Base-by-base conservation (phyloP, 1,140 invertebrate species). In the Hylaeus volcanicus region DNA sequence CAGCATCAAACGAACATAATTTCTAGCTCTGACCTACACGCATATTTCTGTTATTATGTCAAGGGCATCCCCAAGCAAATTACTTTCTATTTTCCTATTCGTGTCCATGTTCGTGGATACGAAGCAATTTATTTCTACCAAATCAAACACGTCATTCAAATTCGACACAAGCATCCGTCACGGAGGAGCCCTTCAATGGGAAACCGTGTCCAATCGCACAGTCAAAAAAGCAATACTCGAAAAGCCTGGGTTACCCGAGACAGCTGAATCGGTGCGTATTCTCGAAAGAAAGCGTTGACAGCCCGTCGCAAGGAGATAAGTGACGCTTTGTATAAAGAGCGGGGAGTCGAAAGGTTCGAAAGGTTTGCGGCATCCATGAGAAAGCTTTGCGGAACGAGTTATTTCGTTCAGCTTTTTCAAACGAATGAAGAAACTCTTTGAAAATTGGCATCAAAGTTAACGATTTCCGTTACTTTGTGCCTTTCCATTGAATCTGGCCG, bases 391-490 rank as follows among this genome's bases (percentile, higher is more conserved):
- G 11, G 41, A 37, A 61, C 4, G 1, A 60, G 43, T 48, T 39
- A 75, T 74, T 48, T 26, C 71, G 45, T 37, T 72, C 43, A 26
- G 1, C 43, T 15, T 6, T 72, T 9, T 48, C 72, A 37, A 14
- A 5, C n/a, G 15, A 1, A 41, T 55, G 39, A 37, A 4, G 26
- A 11, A 71, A 55, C 45, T 45, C 48, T 55, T 79, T 55, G 68
- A 64, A 79, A 79, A 71, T 72, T 72, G 56, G 45, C 69, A 37
- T 72, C 76, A 72, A 64, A 72, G 69, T 72, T 79, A 79, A 79
- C 69, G 76, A 79, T 79, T 72, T 79, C 76, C 66, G 58, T 78
- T 72, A 78, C 58, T 72, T 63, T 72, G 56, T 55, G 68, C 76
- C 51, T 41, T 45, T 43, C 68, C 53, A 64, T 79, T 45, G 68